Conservation (phyloP, 1,140 invertebrate species). For the Lanistes nyassanus region DNA sequence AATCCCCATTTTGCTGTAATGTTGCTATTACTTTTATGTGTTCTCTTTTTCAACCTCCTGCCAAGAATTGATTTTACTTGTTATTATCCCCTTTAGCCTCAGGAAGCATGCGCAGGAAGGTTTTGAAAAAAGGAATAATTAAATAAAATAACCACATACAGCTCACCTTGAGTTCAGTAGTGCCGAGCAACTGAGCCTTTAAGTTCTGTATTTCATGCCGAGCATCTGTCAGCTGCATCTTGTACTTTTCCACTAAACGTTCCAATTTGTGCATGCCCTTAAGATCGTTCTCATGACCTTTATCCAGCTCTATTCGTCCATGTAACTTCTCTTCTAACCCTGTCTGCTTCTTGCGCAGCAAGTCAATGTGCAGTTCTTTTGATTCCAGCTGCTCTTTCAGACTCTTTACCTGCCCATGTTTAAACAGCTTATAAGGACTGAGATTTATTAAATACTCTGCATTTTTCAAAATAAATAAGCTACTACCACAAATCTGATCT, state of each 20-base stretch:
- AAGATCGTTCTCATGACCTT: slow-evolving; percentile 58
- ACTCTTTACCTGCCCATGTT: slow-evolving; percentile 69
- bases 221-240: slow-evolving; percentile 58
- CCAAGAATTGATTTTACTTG: too few species aligned
- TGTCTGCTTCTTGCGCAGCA: slow-evolving; percentile 81
- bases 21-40: too few species aligned
- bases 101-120: background rate
- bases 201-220: slow-evolving; percentile 59
- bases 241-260: slow-evolving; percentile 62
- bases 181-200: slow-evolving; percentile 61
- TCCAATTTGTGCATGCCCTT: slow-evolving; percentile 57
- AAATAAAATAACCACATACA: background rate
- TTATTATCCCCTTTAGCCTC: background rate
- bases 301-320: slow-evolving; percentile 55
- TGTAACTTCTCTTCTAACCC: slow-evolving; percentile 59
- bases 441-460: background rate
- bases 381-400: slow-evolving; percentile 89
- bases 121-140: background rate
- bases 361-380: slow-evolving; percentile 89
- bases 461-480: background rate
- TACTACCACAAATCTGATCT: too few species aligned
- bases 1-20: too few species aligned
- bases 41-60: too few species aligned
- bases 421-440: background rate
- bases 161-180: slow-evolving; percentile 61